phyloP scores from a whole-genome alignment of 2,888 invertebrate species.

The Elgonia sp. region DNA sequence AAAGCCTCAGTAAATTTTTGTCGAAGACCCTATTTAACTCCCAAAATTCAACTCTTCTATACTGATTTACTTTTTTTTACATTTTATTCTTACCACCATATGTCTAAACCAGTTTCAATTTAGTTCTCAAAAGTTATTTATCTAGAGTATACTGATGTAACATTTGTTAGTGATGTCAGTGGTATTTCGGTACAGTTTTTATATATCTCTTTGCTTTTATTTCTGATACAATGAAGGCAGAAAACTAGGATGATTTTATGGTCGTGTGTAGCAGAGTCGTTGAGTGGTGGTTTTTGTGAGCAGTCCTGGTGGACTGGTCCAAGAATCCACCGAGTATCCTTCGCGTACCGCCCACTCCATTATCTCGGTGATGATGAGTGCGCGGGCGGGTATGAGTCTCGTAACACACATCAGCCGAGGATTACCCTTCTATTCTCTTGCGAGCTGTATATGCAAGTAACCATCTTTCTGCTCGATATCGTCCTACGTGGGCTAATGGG shows the following conservation, averaged over 20 bases:
- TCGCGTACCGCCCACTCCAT: conserved; percentile 86
- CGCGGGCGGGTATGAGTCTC: conserved; percentile 85
- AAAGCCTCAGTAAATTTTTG: too few species aligned
- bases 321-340: conserved; percentile 81
- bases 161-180: conserved; percentile 28
- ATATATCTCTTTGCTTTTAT: conserved; percentile 61
- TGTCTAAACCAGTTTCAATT: conserved; percentile 30
- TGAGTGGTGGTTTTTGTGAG: conserved; percentile 84
- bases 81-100: neutral
- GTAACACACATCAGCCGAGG: conserved; percentile 84
- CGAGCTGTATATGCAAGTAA: conserved; percentile 44
- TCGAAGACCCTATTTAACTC: too few species aligned
- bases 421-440: conserved; percentile 80
- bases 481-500: conserved; percentile 83
- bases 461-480: conserved; percentile 78
- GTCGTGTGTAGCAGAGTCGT: conserved; percentile 82
- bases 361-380: conserved; percentile 86
- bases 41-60: neutral
- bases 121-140: conserved; percentile 29
- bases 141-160: conserved; percentile 28
- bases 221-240: conserved; percentile 73
- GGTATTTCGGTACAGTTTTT: conserved; percentile 37
- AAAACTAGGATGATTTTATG: conserved; percentile 85
- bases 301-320: conserved; percentile 79
- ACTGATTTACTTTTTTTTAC: neutral